Evolutionary conservation across 2,113 vertebrate species (phyloP), one percentile per base, ranked within the genome.

Genomic region (Hepsetus odoe): DNA sequence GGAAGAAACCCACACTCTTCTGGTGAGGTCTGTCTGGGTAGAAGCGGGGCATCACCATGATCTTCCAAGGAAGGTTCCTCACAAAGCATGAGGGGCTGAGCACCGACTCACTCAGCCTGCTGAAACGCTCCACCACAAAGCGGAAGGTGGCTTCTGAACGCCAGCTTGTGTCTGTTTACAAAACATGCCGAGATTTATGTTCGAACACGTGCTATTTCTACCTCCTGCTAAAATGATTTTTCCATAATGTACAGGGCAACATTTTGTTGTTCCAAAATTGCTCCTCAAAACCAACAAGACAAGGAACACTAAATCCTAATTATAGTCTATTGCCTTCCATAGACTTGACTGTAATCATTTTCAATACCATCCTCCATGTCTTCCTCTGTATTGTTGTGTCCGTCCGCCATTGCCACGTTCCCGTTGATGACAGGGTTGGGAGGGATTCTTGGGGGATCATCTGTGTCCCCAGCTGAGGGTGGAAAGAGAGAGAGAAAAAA

Each of bases 21-120:
- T 99, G 97, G 91, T 98, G 96, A 18, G 98, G 97, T 86, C 97
- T 92, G 91, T 98, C 98, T 0, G 97, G 96, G 84, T 99, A 98
- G 89, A 98, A 97, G 26, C 97, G 95, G 0, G 98, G 98, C 97
- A 99, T 99, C 85, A 99, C 98, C 97, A 99, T 99, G 82, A 99
- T 99, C 94, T 99, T 99, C 97, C 97, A 99, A 0, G 98, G 97
- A 75, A 99, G 93, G 87, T 99, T 99, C 74, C 97, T 93, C 28
- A 99, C 96, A 69, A 98, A 99, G 92, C 97, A 99, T 49, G 98
- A 95, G 30, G 97, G 96, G 87, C 98, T 98, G 87, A 99, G 96
- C 81, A 99, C 96, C 10, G 97, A 99, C 89, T 99, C 98, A 3
- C 95, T 98, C 85, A 99, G 90, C 83, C 97, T 94, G 87, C 97